Percentiles rank a stretch among this genome's conserved stretches.
These are phyloP conservation scores for Diploscapter pachys DNA, from an alignment of 1,140 invertebrate genomes.

Conservation along the genomic window DNA sequence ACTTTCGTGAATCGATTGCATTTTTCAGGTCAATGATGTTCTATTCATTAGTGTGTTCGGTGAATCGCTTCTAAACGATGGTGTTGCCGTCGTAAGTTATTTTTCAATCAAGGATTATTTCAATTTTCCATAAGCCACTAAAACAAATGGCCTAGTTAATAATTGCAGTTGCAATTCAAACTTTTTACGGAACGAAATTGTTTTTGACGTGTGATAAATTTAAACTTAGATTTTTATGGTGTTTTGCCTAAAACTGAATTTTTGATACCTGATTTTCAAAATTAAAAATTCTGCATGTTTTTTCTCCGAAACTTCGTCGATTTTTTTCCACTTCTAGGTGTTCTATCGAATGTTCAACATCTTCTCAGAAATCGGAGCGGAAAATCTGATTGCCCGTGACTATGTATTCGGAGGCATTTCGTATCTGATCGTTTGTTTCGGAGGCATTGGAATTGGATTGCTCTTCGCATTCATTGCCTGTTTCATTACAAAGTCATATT, in stretches of 20 bases:
- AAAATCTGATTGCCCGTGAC: slow-evolving; percentile 60
- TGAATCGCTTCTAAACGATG: slow-evolving; percentile 93
- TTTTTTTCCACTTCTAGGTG: slow-evolving; percentile 58
- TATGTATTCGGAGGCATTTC: slow-evolving; percentile 79
- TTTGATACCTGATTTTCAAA: too few species aligned
- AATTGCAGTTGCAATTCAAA: too few species aligned
- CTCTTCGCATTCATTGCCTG: slow-evolving; percentile 91
- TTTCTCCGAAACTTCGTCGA: not conserved
- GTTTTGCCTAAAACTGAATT: too few species aligned
- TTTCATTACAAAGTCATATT: slow-evolving; percentile 59
- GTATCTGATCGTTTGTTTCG: slow-evolving; percentile 89
- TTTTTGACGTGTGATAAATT: too few species aligned
- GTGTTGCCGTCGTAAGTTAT: slow-evolving; percentile 75
- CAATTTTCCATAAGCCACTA: too few species aligned
- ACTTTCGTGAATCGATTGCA: too few species aligned
- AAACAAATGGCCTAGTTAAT: too few species aligned
- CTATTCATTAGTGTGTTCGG: slow-evolving; percentile 98
- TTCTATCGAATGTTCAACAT: slow-evolving; percentile 93
- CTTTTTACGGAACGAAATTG: too few species aligned
- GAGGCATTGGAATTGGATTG: slow-evolving; percentile 88
- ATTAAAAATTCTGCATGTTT: too few species aligned
- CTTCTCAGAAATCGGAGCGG: slow-evolving; percentile 65
- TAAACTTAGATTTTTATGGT: too few species aligned
- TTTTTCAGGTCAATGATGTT: slow-evolving; percentile 87
- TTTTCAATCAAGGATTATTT: slow-evolving; percentile 3